phyloP scores from a whole-genome alignment of 1,140 invertebrate genomes.

The Drosophila sp. region DNA sequence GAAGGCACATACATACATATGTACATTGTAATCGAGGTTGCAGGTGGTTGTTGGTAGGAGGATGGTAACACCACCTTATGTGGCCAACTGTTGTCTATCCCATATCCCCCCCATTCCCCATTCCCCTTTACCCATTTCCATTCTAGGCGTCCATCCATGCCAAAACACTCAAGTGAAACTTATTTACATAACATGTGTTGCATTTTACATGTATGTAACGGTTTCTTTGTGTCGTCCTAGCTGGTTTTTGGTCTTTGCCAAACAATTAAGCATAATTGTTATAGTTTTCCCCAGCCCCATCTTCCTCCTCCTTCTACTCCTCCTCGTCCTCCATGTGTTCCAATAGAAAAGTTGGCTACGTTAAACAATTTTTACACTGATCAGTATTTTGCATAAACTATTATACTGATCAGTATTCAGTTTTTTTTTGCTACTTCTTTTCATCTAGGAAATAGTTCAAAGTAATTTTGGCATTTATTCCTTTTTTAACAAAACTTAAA shows the following conservation, averaged over 20 bases:
- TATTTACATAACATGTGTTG: conserved; percentile 66
- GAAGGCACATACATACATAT: neutral
- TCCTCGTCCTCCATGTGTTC: too few species aligned
- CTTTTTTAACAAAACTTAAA: too few species aligned
- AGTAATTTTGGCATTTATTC: too few species aligned
- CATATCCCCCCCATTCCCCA: neutral
- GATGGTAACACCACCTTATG: conserved; percentile 24
- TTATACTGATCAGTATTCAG: too few species aligned
- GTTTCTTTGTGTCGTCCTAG: conserved; percentile 14
- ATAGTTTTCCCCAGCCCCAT: neutral
- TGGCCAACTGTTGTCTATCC: conserved; percentile 50
- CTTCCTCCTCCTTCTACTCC: neutral
- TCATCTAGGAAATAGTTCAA: too few species aligned
- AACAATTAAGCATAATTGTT: conserved; percentile 53
- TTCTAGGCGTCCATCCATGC: conserved; percentile 11
- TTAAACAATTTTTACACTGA: too few species aligned
- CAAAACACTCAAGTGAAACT: conserved; percentile 15
- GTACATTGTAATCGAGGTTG: conserved; percentile 3
- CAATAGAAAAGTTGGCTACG: too few species aligned
- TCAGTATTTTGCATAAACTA: too few species aligned
- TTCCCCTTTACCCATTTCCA: neutral
- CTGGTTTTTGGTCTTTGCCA: conserved; percentile 13
- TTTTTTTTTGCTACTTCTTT: too few species aligned
- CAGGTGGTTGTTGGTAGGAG: neutral
- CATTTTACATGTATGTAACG: conserved; percentile 47